Base-by-base conservation (phyloP, 1,140 invertebrate genomes). In the Drosophila lacteicornis region DNA sequence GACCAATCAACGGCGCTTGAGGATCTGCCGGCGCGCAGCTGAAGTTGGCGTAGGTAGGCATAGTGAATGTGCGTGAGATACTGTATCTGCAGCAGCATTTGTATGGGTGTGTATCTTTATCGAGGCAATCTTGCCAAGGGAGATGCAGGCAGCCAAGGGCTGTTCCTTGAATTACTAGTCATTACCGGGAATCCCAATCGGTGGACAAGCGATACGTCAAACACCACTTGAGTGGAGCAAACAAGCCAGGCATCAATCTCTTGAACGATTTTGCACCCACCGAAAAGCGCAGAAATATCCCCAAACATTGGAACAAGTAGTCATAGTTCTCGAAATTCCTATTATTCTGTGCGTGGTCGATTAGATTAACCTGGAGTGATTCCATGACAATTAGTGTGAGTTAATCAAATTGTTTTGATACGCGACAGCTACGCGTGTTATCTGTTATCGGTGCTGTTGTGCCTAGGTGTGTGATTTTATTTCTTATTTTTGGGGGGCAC, bases 1-100 rank as follows among this genome's bases (percentile, higher is more conserved):
- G 85, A 84, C 85, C 85, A 90, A 90, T 90, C 85, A 90, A 73
- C 82, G 82, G 33, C 76, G 67, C 66, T 62, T 68, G 80, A 84
- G 82, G 82, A 84, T 84, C 82, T 85, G 79, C 79, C 65, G 68
- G 69, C 81, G 77, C 63, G 77, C 63, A 45, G 74, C 57, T 51
- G 63, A 75, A 73, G 73, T 75, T 61, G 51, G 51, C 66, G 49
- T 74, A 25, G 45, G 19, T 61, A 19, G 63, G 33, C 57, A 71
- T 42, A 59, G 40, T 22, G 58, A 42, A 40, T 42, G 40, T 49
- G 80, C 76, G 62, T 65, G 58, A 45, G 42, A 53, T 50, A 63
- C 38, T 49, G 60, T 57, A 53, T 73, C 46, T 47, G 22, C 47
- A 40, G 25, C 30, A 27, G 50, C 9, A 0, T 36, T 3, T 46